Conservation (phyloP, 2,113 vertebrate species). For the Lophura nycthemera region DNA sequence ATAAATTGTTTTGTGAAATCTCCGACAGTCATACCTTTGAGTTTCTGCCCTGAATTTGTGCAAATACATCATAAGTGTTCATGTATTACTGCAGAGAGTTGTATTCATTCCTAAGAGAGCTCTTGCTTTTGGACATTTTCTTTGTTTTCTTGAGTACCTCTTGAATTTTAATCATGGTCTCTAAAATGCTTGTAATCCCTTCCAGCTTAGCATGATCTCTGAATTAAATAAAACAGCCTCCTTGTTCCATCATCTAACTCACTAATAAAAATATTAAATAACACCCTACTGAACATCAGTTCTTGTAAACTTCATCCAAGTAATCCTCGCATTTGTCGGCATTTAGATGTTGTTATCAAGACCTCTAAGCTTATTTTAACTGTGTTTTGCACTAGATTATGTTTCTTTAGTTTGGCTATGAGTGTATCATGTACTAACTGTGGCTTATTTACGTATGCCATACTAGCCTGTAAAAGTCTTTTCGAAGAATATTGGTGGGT, state of each 20-base stretch:
- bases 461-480: neutral
- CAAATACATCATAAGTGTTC: neutral
- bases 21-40: neutral
- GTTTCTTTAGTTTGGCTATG: neutral
- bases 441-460: neutral
- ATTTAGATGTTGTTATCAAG: neutral
- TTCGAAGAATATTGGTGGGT: neutral
- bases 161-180: neutral
- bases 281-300: rapidly evolving
- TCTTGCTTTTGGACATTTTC: neutral
- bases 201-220: neutral
- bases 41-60: neutral
- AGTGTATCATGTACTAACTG: neutral
- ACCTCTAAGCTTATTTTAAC: neutral
- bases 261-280: conserved; percentile 3
- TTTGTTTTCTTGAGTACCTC: neutral
- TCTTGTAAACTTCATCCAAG: neutral
- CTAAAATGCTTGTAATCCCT: conserved; percentile 37
- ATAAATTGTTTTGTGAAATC: neutral
- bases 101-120: neutral
- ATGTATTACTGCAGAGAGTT: neutral
- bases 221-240: neutral
- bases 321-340: conserved; percentile 13
- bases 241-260: neutral
- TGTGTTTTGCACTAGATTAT: neutral